Percentiles rank a stretch among this genome's conserved stretches.
phyloP scores from a whole-genome alignment of 2,888 invertebrate species.

The Phymatocera aterrima region DNA sequence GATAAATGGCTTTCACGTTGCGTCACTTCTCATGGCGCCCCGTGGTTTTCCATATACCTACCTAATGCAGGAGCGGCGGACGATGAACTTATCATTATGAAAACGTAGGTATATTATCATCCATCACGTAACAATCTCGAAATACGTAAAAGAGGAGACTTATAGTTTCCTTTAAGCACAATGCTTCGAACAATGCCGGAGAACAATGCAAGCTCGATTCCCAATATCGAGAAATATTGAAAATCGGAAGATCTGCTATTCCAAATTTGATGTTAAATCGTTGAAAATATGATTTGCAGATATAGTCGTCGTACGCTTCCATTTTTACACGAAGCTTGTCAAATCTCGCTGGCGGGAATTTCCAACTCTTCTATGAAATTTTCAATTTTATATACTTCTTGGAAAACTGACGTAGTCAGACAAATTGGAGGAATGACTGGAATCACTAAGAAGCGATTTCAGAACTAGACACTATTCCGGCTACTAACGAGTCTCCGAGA shows the following conservation, averaged over 20 bases:
- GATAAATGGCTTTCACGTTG: constrained; percentile 29
- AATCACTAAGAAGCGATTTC: neutral
- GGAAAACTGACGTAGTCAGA: neutral
- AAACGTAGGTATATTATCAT: neutral
- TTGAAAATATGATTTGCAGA: too few relatives aligned
- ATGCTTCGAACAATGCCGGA: too few relatives aligned
- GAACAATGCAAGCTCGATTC: too few relatives aligned
- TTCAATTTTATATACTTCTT: too few relatives aligned
- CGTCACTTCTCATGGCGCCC: constrained; percentile 31
- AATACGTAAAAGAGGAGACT: neutral
- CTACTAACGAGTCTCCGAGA: neutral
- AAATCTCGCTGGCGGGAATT: too few relatives aligned
- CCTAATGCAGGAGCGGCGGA: neutral
- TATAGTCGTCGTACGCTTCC: too few relatives aligned
- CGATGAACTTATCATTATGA: constrained; percentile 6
- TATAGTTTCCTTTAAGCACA: too few relatives aligned
- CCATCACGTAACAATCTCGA: neutral
- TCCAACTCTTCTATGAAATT: too few relatives aligned
- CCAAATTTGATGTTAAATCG: too few relatives aligned
- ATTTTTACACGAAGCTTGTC: too few relatives aligned
- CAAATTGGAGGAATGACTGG: neutral
- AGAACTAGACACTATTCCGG: neutral
- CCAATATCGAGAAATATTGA: too few relatives aligned
- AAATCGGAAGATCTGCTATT: too few relatives aligned
- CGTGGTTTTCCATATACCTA: constrained; percentile 14